These are phyloP conservation scores for Hypomecis punctinalis DNA, from an alignment of 2,888 invertebrate species.

Conservation along the genomic window DNA sequence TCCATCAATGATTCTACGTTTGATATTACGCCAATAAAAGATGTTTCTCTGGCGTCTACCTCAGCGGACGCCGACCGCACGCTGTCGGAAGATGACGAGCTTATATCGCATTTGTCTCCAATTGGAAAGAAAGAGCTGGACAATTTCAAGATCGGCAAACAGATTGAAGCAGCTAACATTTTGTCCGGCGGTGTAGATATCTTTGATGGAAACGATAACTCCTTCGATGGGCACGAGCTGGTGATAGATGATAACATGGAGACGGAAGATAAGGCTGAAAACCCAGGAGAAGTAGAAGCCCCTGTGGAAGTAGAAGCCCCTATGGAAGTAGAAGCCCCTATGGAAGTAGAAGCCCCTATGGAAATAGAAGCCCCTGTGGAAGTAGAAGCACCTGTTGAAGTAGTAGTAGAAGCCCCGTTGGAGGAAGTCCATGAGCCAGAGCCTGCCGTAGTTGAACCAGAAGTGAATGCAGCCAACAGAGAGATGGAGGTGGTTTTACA, in stretches of 20 bases:
- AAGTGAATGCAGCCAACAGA: conserved; percentile 62
- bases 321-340: conserved; percentile 14
- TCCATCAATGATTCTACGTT: conserved; percentile 76
- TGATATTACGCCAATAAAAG: conserved; percentile 69
- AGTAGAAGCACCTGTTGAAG: not conserved
- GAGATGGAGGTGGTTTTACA: conserved; percentile 77
- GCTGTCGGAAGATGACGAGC: conserved; percentile 56
- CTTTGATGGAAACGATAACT: conserved; percentile 82
- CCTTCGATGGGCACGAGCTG: conserved; percentile 78
- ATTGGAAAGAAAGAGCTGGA: conserved; percentile 72
- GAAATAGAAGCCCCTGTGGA: conserved; percentile 27
- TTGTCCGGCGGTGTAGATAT: conserved; percentile 80
- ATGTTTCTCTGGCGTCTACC: conserved; percentile 58
- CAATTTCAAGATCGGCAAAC: conserved; percentile 74
- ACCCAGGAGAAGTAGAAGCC: not conserved
- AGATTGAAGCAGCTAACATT: conserved; percentile 80
- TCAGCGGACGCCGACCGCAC: conserved; percentile 56
- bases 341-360: conserved; percentile 42
- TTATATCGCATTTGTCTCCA: conserved; percentile 71
- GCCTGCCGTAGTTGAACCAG: conserved; percentile 54
- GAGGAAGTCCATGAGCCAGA: conserved; percentile 55
- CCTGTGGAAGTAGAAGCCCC: too few species aligned
- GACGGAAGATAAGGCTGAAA: conserved; percentile 63
- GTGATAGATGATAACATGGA: conserved; percentile 79
- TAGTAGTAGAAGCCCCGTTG: conserved; percentile 26